phyloP scores from a whole-genome alignment of 1,140 invertebrate species.

The Thaumatotibia leucotreta region DNA sequence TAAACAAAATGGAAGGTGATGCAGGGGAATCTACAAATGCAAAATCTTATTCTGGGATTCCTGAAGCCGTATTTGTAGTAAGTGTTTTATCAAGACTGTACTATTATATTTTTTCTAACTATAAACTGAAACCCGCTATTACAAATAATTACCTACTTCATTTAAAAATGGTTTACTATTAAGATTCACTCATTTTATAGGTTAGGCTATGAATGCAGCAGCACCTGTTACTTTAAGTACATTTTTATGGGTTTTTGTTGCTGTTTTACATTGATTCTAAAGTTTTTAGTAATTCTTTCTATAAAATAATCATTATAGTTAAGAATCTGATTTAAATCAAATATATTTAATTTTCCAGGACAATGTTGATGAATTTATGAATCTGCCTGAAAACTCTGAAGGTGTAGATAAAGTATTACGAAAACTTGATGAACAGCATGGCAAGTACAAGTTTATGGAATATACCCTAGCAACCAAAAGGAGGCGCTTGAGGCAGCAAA shows the following conservation, averaged over 20 bases:
- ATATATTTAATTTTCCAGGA: constrained; percentile 81
- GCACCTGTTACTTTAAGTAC: neutral
- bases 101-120: no score
- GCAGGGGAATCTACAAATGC: constrained; percentile 49
- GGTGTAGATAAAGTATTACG: constrained; percentile 90
- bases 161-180: neutral
- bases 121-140: no score
- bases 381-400: constrained; percentile 85
- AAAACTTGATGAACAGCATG: constrained; percentile 92
- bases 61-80: constrained; percentile 89
- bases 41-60: constrained; percentile 87
- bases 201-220: neutral
- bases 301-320: constrained; percentile 10
- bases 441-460: constrained; percentile 99
- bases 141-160: neutral
- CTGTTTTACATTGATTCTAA: neutral
- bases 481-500: constrained; percentile 90
- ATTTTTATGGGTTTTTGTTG: neutral
- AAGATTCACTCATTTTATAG: neutral
- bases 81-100: constrained; percentile 49
- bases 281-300: neutral
- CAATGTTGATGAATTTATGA: constrained; percentile 97
- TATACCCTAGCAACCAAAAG: constrained; percentile 90
- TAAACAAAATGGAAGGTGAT: constrained; percentile 64
- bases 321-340: neutral